Percentiles rank a stretch among this genome's conserved stretches.
phyloP scores from a whole-genome alignment of 2,113 vertebrate genomes.

The Varanus salvator region DNA sequence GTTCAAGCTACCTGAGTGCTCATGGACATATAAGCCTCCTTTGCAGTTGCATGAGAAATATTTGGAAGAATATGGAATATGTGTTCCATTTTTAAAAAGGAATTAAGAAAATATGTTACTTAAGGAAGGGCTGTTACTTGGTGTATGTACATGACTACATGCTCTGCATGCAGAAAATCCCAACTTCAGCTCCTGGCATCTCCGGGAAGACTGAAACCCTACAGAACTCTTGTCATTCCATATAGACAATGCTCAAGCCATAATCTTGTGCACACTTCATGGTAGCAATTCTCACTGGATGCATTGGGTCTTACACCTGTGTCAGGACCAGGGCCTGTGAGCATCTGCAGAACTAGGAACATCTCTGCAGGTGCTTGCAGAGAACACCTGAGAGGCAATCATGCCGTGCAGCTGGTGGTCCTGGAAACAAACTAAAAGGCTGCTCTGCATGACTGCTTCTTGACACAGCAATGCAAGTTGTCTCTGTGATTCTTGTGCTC shows the following conservation, averaged over 20 bases:
- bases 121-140: not conserved
- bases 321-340: too few species aligned
- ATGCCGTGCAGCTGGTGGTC: too few species aligned
- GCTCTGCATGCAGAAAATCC: not conserved
- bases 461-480: too few species aligned
- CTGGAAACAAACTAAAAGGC: too few species aligned
- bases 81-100: not conserved
- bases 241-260: not conserved
- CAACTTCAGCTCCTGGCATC: not conserved
- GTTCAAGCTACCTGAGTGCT: not conserved
- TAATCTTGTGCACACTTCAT: not conserved
- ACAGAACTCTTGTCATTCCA: not conserved
- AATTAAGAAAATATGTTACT: not conserved
- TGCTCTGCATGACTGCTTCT: too few species aligned
- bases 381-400: too few species aligned
- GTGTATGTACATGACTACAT: not conserved
- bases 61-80: too few species aligned
- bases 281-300: too few species aligned
- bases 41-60: not conserved
- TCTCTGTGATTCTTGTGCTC: too few species aligned
- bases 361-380: too few species aligned
- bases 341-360: too few species aligned
- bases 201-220: not conserved
- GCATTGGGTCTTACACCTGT: too few species aligned
- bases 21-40: not conserved